These are phyloP conservation scores for Lordiphosa andalusiaca DNA, from an alignment of 2,888 invertebrate genomes.

Conservation along the genomic window DNA sequence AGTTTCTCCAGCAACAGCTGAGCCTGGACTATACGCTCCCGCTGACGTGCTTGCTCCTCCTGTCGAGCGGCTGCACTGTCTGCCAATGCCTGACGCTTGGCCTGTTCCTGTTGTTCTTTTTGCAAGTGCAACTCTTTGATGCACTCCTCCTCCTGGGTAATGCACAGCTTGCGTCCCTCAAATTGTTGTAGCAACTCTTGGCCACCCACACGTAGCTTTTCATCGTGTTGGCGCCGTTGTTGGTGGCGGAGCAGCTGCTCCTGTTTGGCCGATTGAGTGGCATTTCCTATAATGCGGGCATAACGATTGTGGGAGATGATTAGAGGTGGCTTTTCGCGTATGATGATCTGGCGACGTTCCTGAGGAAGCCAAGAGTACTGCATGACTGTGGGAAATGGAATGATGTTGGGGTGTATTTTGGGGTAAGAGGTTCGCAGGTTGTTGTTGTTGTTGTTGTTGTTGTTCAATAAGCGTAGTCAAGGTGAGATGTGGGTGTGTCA, in stretches of 20 bases:
- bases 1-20: constrained; percentile 74
- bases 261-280: constrained; percentile 29
- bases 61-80: constrained; percentile 76
- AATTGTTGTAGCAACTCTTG: constrained; percentile 49
- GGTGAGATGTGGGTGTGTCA: not conserved
- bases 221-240: constrained; percentile 38
- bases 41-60: constrained; percentile 66
- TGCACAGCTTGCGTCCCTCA: constrained; percentile 46
- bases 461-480: not conserved
- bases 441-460: constrained; percentile 1
- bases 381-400: constrained; percentile 23
- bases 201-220: constrained; percentile 46
- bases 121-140: constrained; percentile 28
- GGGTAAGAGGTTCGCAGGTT: not conserved
- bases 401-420: not conserved
- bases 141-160: constrained; percentile 48
- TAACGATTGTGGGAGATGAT: constrained; percentile 62
- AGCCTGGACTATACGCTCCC: constrained; percentile 72
- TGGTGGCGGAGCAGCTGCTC: constrained; percentile 33
- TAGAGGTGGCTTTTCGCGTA: constrained; percentile 59
- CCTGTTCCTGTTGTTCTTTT: constrained; percentile 21
- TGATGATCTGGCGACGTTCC: constrained; percentile 44
- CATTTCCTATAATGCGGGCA: constrained; percentile 44
- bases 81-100: constrained; percentile 19
- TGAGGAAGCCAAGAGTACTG: constrained; percentile 63